These are phyloP conservation scores for Orchestes rusci DNA, from an alignment of 2,888 invertebrate species.

Conservation along the genomic window DNA sequence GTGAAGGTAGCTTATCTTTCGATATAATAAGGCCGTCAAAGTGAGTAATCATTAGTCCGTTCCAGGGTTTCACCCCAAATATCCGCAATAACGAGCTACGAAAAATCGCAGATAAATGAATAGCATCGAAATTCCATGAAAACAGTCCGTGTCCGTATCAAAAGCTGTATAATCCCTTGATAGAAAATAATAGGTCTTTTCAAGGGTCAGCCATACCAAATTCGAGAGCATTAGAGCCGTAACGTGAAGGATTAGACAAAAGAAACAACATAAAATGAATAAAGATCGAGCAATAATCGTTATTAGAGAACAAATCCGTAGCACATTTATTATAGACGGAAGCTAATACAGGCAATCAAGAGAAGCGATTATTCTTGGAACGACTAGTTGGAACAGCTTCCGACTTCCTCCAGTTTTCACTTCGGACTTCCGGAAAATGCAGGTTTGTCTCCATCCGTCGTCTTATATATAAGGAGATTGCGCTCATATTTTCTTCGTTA, in stretches of 20 bases:
- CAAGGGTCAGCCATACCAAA: constrained; percentile 19
- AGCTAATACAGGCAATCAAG: constrained; percentile 31
- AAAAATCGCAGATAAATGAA: too few species aligned
- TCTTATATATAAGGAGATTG: constrained; percentile 37
- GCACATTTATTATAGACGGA: constrained; percentile 30
- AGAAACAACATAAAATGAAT: constrained; percentile 21
- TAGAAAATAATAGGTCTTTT: too few species aligned
- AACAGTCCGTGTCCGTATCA: too few species aligned
- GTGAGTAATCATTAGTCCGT: too few species aligned
- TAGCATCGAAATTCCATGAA: too few species aligned
- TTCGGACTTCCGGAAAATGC: constrained; percentile 37
- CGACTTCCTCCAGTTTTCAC: constrained; percentile 41
- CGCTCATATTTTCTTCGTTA: constrained; percentile 34
- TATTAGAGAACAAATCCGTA: constrained; percentile 27
- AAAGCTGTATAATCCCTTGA: too few species aligned
- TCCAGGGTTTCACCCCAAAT: too few species aligned
- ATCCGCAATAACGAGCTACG: too few species aligned
- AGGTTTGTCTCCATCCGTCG: constrained; percentile 33
- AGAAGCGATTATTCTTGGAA: constrained; percentile 32
- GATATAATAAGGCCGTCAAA: too few species aligned
- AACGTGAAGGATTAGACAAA: constrained; percentile 18
- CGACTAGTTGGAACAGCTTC: constrained; percentile 36
- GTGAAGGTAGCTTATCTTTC: too few species aligned
- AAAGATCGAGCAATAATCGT: constrained; percentile 25
- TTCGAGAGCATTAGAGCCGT: constrained; percentile 4